A percentile compares a stretch with the other conserved stretches of the same genome.
These are phyloP conservation scores for Eupelmus urozonus DNA, from an alignment of 2,888 invertebrate species.

Conservation along the genomic window DNA sequence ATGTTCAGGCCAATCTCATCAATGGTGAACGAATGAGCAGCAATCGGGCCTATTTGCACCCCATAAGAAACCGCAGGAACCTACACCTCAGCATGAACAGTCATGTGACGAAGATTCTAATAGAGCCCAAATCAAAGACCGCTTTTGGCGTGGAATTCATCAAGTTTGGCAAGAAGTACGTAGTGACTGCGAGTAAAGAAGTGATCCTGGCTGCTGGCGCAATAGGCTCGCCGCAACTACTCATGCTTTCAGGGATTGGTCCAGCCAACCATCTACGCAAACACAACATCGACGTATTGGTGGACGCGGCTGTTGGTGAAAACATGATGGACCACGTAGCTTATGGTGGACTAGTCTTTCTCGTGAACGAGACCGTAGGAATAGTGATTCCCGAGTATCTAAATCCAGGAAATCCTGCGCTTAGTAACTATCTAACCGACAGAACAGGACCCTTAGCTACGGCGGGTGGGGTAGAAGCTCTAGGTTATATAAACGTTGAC, in stretches of 20 bases:
- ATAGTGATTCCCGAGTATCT: slow-evolving; percentile 36
- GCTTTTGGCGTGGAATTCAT: slow-evolving; percentile 82
- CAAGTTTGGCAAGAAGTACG: slow-evolving; percentile 77
- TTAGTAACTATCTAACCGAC: slow-evolving; percentile 79
- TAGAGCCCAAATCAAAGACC: slow-evolving; percentile 79
- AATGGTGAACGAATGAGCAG: slow-evolving; percentile 84
- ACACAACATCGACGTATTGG: slow-evolving; percentile 79
- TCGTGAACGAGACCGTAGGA: slow-evolving; percentile 73
- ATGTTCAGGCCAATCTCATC: not conserved
- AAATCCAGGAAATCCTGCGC: slow-evolving; percentile 53
- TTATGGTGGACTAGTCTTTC: slow-evolving; percentile 82
- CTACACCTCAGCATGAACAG: slow-evolving; percentile 82
- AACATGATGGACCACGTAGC: slow-evolving; percentile 85
- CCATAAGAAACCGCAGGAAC: slow-evolving; percentile 81
- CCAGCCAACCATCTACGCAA: slow-evolving; percentile 81
- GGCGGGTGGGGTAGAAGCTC: slow-evolving; percentile 83
- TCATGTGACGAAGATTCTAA: slow-evolving; percentile 81
- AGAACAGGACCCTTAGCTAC: slow-evolving; percentile 81
- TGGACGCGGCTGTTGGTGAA: slow-evolving; percentile 82
- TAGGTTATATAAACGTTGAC: slow-evolving; percentile 82
- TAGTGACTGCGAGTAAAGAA: slow-evolving; percentile 83
- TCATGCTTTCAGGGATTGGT: slow-evolving; percentile 89
- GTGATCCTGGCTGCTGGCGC: slow-evolving; percentile 88
- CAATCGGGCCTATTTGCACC: slow-evolving; percentile 83
- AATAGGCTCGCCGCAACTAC: slow-evolving; percentile 86